Conservation (phyloP, 2,888 invertebrate genomes). For the Acanthosepion esculentum region DNA sequence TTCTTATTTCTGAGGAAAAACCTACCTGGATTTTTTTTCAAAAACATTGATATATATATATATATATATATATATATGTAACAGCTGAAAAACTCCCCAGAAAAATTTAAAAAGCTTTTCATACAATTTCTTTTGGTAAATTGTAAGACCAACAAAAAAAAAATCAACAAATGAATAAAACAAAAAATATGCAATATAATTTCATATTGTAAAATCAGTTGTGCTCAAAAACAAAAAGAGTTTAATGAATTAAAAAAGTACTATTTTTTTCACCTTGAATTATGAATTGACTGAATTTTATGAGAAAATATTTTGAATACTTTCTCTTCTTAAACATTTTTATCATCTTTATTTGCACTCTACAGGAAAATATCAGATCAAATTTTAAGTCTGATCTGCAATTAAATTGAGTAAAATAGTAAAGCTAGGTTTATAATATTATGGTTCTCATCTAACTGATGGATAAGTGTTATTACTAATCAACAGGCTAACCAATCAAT, state of each 20-base stretch:
- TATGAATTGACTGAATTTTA: background rate
- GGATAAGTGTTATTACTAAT: conserved; percentile 33
- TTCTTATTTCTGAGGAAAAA: conserved; percentile 14
- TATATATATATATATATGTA: background rate
- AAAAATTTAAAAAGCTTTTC: background rate
- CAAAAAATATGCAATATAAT: background rate
- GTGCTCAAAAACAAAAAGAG: background rate
- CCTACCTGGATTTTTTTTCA: background rate
- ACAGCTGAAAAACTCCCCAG: background rate
- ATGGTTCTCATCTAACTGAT: background rate
- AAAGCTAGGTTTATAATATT: background rate
- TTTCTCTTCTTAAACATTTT: background rate
- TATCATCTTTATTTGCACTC: too few relatives aligned
- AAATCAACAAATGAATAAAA: background rate
- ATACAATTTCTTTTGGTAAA: conserved; percentile 11
- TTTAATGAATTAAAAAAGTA: background rate
- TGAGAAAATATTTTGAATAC: background rate
- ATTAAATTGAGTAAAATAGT: background rate
- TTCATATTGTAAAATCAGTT: background rate
- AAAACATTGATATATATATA: background rate
- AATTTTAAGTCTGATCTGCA: background rate
- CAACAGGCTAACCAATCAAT: conserved; percentile 33
- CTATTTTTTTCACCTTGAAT: background rate
- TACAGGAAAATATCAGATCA: background rate
- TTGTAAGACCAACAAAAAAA: background rate